phyloP scores from a whole-genome alignment of 2,113 vertebrate genomes.

The Pavo muticus region DNA sequence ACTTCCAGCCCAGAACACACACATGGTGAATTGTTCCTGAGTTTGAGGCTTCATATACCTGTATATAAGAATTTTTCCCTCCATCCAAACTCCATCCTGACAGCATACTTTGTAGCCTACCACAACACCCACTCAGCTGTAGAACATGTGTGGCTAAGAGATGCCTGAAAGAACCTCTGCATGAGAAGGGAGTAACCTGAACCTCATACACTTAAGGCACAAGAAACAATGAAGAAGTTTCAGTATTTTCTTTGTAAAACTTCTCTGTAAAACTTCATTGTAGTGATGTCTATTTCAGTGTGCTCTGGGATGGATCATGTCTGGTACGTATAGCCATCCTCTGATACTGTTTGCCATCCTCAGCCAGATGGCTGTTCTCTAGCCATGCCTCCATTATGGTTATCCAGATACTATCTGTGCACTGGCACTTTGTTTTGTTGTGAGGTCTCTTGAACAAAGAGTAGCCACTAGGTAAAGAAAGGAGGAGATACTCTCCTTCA shows the following conservation, averaged over 20 bases:
- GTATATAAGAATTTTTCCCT: neutral
- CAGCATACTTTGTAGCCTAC: neutral
- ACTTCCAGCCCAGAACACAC: neutral
- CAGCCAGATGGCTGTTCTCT: neutral
- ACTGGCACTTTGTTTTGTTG: neutral
- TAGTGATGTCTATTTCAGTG: neutral
- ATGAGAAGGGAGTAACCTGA: neutral
- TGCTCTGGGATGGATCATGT: neutral
- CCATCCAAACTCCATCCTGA: neutral
- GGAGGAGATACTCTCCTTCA: neutral
- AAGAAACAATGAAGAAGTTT: neutral
- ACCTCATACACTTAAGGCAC: neutral
- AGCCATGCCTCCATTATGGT: neutral
- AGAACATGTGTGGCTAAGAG: neutral
- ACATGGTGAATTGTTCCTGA: neutral
- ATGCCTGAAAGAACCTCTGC: neutral
- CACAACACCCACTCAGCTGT: neutral
- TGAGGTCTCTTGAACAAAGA: neutral
- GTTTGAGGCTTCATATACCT: neutral
- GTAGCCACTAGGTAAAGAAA: neutral
- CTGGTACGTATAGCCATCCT: rapidly evolving
- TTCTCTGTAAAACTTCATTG: neutral
- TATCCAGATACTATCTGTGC: neutral
- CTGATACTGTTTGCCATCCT: rapidly evolving
- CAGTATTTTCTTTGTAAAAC: neutral